Percentiles rank a stretch among this genome's conserved stretches.
These are phyloP conservation scores for Anthopleura xanthogrammica DNA, from an alignment of 92 coral and sea anemone genomes.

Conservation along the genomic window DNA sequence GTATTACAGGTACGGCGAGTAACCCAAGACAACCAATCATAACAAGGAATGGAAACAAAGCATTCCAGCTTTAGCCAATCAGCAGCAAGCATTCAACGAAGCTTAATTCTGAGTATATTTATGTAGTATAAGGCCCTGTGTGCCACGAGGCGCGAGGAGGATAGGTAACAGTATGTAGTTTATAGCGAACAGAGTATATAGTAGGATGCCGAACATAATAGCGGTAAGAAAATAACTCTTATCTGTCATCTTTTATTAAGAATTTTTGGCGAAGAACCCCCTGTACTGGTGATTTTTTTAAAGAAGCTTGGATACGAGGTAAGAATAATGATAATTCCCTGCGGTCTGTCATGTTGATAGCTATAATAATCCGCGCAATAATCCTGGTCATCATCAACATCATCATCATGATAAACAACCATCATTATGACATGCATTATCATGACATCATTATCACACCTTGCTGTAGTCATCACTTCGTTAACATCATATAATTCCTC, in stretches of 20 bases:
- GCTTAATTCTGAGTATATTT: no score
- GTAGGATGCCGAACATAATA: no score
- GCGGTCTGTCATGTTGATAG: background rate
- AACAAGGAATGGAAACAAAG: no score
- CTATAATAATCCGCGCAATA: no score
- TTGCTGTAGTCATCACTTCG: background rate
- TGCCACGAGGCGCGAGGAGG: no score
- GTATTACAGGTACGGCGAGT: background rate
- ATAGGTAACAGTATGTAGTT: no score
- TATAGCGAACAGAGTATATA: no score
- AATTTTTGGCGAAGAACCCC: constrained; percentile 96
- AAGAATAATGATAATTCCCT: constrained; percentile 1
- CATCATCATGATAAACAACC: background rate
- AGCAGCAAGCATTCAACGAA: no score
- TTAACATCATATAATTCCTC: background rate
- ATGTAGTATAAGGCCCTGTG: no score
- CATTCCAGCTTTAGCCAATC: no score
- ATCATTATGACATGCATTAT: background rate
- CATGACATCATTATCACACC: background rate
- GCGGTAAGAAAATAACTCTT: background rate
- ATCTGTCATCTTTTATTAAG: constrained; percentile 34
- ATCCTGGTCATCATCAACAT: background rate
- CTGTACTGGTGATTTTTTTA: constrained; percentile 80
- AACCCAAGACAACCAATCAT: background rate
- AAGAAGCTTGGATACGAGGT: constrained; percentile 98